Conservation (phyloP, 92 coral and sea anemone genomes). For the Plumapathes pennacea region DNA sequence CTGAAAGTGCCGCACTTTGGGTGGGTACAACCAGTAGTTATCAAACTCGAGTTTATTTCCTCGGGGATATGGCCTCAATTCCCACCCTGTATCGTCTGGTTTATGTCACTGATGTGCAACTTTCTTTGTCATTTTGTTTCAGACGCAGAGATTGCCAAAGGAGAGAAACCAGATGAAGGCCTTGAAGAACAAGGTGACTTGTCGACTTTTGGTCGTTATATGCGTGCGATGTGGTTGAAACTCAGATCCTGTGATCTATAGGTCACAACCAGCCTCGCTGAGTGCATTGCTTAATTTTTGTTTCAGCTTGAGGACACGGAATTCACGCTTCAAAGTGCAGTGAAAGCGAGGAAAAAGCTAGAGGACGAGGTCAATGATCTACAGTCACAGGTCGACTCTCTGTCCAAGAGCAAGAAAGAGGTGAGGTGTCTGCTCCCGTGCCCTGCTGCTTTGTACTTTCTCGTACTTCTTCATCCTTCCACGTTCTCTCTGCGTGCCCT, state of each 20-base stretch:
- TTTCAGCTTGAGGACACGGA: conserved; percentile 85
- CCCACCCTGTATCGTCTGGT: neutral
- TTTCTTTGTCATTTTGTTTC: neutral
- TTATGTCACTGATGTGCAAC: neutral
- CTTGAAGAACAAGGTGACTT: conserved; percentile 75
- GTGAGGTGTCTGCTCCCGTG: conserved; percentile 51
- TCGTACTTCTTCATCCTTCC: too few relatives aligned
- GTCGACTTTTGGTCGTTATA: too few relatives aligned
- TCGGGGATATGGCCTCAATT: too few relatives aligned
- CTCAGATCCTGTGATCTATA: neutral
- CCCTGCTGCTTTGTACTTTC: too few relatives aligned
- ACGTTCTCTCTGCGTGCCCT: too few relatives aligned
- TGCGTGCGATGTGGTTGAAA: neutral
- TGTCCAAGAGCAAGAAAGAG: conserved; percentile 75
- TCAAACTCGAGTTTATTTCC: too few relatives aligned
- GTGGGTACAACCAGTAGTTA: too few relatives aligned
- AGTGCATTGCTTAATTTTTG: neutral
- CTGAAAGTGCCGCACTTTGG: too few relatives aligned
- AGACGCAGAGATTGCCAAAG: conserved; percentile 71
- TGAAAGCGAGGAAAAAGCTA: conserved; percentile 75
- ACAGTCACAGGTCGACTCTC: conserved; percentile 72
- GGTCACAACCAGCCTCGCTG: neutral
- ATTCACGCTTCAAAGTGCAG: conserved; percentile 67
- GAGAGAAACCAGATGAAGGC: conserved; percentile 83
- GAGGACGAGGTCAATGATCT: conserved; percentile 89